Evolutionary conservation across 2,888 invertebrate species (phyloP), one percentile per base, ranked within the genome.

Genomic region (Phania funesta): DNA sequence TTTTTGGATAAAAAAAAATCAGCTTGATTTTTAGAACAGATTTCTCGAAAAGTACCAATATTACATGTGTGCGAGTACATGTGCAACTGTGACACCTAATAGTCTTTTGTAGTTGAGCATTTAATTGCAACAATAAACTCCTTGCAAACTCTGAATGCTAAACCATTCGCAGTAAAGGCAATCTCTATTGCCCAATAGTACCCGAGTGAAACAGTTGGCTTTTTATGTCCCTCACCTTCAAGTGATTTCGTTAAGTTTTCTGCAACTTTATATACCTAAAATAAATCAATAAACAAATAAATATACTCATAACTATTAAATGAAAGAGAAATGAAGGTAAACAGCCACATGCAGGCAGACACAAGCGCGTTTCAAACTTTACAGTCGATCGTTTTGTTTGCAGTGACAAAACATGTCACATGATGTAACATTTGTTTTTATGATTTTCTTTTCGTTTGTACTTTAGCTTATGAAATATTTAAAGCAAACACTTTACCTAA

Each of bases 401-500:
- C 2, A 38, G 9, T 38, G 35, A 38, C 35, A 38, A 1, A 38
- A 38, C 35, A n/a, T n/a, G 35, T 38, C 56, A n/a, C 44, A 52
- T 77, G 62, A 70, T 77, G 70, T 56, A 77, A 70, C 62, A 68
- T 24, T 77, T 44, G 1, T 11, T 44, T 4, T 44, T 18, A 7
- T 35, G 18, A 22, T 64, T 54, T 46, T 75, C 9, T 0, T 44
- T 44, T 44, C 1, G 8, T 48, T 52, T 60, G 29, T 44, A 32
- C 48, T 67, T 50, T 60, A 48, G 38, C 18, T 80, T 64, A 56
- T 62, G 46, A 67, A 58, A 48, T 76, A 26, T 50, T 56, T 5
- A 76, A 26, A 16, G 16, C 44, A 41, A 38, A 52, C 16, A 35
- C 35, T 70, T 64, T n/a, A 48, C 9, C 35, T 35, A 26, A 68